Evolutionary conservation across 2,797 vertebrate genomes (phyloP).

Genomic region (Anguilla anguilla): DNA sequence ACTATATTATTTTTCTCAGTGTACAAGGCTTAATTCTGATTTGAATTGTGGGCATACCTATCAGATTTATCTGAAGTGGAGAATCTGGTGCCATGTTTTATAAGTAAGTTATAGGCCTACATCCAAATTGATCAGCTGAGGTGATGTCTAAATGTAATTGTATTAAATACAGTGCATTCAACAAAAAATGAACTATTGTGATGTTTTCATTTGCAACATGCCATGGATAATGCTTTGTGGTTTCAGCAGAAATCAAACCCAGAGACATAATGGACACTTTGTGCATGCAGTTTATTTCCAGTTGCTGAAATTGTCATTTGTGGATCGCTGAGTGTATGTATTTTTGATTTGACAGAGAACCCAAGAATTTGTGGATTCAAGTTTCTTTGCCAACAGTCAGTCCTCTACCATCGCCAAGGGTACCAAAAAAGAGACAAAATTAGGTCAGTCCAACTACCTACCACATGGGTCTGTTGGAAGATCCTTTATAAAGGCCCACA

Average conservation of each 20-base stretch:
- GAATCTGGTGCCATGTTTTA: neutral
- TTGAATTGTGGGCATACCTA: neutral
- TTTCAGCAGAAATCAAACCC: neutral
- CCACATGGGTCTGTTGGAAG: neutral
- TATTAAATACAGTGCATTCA: neutral
- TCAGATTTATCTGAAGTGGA: neutral
- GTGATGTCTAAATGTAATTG: too few species aligned
- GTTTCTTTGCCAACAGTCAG: slow-evolving; percentile 54
- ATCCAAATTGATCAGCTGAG: too few species aligned
- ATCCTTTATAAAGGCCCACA: neutral
- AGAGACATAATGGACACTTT: neutral
- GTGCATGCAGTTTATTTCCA: neutral
- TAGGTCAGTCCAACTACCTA: slow-evolving; percentile 65
- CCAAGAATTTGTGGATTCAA: slow-evolving; percentile 67
- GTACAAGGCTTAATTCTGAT: neutral
- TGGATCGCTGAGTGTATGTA: too few species aligned
- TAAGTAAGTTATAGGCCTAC: neutral
- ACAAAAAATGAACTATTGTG: neutral
- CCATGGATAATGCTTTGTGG: neutral
- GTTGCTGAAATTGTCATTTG: neutral
- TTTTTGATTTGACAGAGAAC: slow-evolving; percentile 70
- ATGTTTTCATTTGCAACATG: neutral
- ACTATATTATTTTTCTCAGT: neutral
- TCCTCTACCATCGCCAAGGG: slow-evolving; percentile 66
- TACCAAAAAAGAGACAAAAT: slow-evolving; percentile 52